Evolutionary conservation across 2,888 invertebrate genomes (phyloP).

Genomic region (Torymus aiolomorphi): DNA sequence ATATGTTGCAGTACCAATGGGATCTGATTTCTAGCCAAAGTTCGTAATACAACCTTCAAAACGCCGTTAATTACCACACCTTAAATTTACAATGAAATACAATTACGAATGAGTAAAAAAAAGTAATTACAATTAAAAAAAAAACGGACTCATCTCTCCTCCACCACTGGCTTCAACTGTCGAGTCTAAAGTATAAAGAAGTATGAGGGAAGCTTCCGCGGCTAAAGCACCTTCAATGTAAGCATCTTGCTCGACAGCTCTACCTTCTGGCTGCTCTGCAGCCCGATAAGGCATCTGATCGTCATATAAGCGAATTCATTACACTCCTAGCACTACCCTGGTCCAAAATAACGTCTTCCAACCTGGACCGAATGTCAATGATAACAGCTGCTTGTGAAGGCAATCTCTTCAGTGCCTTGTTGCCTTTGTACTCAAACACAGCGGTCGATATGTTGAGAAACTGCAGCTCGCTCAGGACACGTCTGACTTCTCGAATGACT

Average conservation of each 20-base stretch:
- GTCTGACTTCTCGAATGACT: constrained; percentile 86
- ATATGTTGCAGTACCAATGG: constrained; percentile 92
- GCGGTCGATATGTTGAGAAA: constrained; percentile 90
- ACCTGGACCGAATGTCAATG: constrained; percentile 89
- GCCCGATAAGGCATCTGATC: constrained; percentile 83
- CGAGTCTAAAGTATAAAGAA: constrained; percentile 91
- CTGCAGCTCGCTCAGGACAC: constrained; percentile 88
- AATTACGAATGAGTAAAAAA: no score
- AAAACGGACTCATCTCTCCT: no score
- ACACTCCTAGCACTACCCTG: constrained; percentile 94
- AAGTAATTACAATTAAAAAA: no score
- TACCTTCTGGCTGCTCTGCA: constrained; percentile 71
- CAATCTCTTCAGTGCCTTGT: constrained; percentile 81
- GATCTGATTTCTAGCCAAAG: constrained; percentile 94
- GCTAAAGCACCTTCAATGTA: constrained; percentile 88
- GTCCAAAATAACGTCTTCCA: constrained; percentile 95
- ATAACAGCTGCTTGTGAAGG: constrained; percentile 80
- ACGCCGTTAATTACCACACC: constrained; percentile 84
- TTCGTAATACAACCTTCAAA: constrained; percentile 90
- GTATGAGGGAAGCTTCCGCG: constrained; percentile 90
- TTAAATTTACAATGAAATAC: no score
- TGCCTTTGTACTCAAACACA: constrained; percentile 94
- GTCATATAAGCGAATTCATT: constrained; percentile 88
- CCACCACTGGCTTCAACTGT: constrained; percentile 82
- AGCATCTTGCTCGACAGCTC: constrained; percentile 81